These are phyloP conservation scores for Ceratosolen fusciceps DNA, from an alignment of 1,140 invertebrate species.

Conservation along the genomic window DNA sequence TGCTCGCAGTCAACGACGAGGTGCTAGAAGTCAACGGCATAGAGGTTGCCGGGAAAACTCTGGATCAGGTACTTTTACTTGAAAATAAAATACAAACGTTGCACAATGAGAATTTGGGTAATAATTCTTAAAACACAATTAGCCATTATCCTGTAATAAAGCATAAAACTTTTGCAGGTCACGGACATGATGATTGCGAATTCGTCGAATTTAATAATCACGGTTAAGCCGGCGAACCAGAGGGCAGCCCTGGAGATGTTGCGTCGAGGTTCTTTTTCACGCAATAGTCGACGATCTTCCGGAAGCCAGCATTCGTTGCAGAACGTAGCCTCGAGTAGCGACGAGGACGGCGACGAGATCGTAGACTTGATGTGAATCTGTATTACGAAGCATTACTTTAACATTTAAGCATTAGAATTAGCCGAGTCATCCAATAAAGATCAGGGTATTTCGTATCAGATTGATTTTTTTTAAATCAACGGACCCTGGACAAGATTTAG, in stretches of 20 bases:
- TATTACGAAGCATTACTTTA: conserved; percentile 71
- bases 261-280: conserved; percentile 81
- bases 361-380: conserved; percentile 78
- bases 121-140: too few relatives aligned
- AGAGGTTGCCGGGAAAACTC: conserved; percentile 95
- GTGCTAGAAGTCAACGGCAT: conserved; percentile 99
- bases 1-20: conserved; percentile 98
- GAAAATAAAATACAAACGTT: too few relatives aligned
- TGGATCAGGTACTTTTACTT: conserved; percentile 99
- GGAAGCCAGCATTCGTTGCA: conserved; percentile 79
- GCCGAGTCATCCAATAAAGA: too few relatives aligned
- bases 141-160: too few relatives aligned
- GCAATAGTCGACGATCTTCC: conserved; percentile 84
- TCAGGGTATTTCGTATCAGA: too few relatives aligned
- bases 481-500: too few relatives aligned
- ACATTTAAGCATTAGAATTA: too few relatives aligned
- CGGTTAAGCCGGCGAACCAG: conserved; percentile 96
- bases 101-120: too few relatives aligned
- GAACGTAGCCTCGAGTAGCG: conserved; percentile 75
- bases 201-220: conserved; percentile 98
- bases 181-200: conserved; percentile 99
- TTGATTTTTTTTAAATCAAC: too few relatives aligned
- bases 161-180: too few relatives aligned
- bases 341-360: conserved; percentile 79
- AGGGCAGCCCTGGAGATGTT: conserved; percentile 78